These are phyloP conservation scores for Synergus japonicus DNA, from an alignment of 2,888 invertebrate species.

Conservation along the genomic window DNA sequence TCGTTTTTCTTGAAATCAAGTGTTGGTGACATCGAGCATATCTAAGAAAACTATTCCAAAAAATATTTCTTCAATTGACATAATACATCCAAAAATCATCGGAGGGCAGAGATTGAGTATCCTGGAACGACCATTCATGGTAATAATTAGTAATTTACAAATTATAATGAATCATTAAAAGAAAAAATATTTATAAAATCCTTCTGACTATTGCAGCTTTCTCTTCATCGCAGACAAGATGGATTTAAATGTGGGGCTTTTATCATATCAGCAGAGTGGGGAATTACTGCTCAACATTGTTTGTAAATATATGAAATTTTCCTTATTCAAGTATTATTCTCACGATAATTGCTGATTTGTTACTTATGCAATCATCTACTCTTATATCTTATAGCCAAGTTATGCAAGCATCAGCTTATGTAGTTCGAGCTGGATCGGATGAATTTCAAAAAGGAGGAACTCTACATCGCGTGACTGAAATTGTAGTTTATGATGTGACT, in stretches of 20 bases:
- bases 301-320: neutral
- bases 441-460: slow-evolving; percentile 32
- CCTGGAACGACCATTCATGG: slow-evolving; percentile 18
- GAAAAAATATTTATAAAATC: neutral
- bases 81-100: slow-evolving; percentile 12
- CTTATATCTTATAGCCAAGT: neutral
- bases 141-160: neutral
- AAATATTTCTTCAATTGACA: neutral
- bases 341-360: neutral
- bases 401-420: neutral
- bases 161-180: neutral
- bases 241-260: slow-evolving; percentile 28
- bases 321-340: neutral
- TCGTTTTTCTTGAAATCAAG: neutral
- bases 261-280: slow-evolving; percentile 27
- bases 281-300: slow-evolving; percentile 24
- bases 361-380: neutral
- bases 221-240: neutral
- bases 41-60: neutral
- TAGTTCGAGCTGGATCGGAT: slow-evolving; percentile 27
- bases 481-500: neutral
- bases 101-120: slow-evolving; percentile 18
- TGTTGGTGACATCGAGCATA: neutral
- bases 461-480: neutral
- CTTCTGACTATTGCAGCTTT: neutral